Evolutionary conservation across 2,888 invertebrate genomes (phyloP).

Genomic region (Stegophylla sp.): DNA sequence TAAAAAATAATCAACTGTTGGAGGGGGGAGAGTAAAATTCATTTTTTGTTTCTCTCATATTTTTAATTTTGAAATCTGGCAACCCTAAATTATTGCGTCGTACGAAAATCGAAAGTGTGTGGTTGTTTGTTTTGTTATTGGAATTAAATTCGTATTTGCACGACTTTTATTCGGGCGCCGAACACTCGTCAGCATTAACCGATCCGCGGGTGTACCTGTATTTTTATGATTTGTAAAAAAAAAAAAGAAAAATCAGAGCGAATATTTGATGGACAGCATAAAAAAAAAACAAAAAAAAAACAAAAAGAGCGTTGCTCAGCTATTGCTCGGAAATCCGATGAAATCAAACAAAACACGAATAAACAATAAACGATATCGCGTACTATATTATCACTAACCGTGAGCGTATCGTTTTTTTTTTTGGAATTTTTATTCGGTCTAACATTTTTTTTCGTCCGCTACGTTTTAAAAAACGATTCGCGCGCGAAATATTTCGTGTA

Average conservation of each 20-base stretch:
- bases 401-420: no score
- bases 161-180: constrained; percentile 14
- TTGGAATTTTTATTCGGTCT: neutral
- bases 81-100: no score
- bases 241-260: neutral
- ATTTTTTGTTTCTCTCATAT: no score
- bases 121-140: no score
- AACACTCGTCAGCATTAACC: constrained; percentile 32
- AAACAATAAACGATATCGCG: neutral
- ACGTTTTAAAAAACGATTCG: neutral
- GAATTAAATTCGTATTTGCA: constrained; percentile 32
- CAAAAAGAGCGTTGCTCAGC: neutral
- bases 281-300: no score
- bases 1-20: no score
- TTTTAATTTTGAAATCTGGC: no score
- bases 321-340: neutral
- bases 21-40: no score
- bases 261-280: constrained; percentile 19
- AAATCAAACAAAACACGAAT: neutral
- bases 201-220: neutral
- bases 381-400: neutral
- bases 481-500: neutral
- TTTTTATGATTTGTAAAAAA: constrained; percentile 20
- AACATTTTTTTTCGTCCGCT: neutral
- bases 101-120: no score